Evolutionary conservation across 1,140 invertebrate genomes (phyloP).

Genomic region (Leptinotarsa defecta): DNA sequence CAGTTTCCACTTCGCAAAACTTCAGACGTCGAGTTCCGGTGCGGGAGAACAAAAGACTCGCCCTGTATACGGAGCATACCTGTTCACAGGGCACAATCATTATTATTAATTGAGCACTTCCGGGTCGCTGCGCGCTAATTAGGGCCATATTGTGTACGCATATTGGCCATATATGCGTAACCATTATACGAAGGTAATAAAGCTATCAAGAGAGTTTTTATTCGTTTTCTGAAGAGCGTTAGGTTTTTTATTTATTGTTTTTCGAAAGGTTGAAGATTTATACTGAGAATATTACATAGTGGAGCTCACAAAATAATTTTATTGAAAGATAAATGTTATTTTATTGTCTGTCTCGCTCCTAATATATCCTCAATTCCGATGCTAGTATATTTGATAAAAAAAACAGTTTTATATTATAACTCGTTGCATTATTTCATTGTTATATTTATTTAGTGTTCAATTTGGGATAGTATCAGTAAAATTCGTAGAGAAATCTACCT

Average conservation of each 20-base stretch:
- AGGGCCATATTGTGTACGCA: conserved; percentile 26
- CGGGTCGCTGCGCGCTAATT: conserved; percentile 22
- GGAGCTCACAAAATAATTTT: too few relatives aligned
- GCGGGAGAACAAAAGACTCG: neutral
- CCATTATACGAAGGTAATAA: conserved; percentile 25
- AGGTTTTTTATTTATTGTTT: conserved; percentile 15
- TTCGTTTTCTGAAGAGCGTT: neutral
- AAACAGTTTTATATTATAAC: too few relatives aligned
- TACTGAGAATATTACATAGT: too few relatives aligned
- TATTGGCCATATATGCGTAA: conserved; percentile 25
- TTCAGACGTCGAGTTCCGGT: neutral
- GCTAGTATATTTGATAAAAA: too few relatives aligned
- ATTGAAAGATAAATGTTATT: too few relatives aligned
- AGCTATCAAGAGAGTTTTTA: conserved; percentile 17
- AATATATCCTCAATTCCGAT: too few relatives aligned
- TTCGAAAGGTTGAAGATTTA: neutral
- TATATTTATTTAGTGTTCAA: too few relatives aligned
- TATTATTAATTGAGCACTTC: conserved; percentile 27
- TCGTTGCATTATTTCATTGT: too few relatives aligned
- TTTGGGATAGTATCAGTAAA: too few relatives aligned
- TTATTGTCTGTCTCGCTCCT: too few relatives aligned
- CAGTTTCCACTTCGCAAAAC: too few relatives aligned
- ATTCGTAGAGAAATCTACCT: too few relatives aligned
- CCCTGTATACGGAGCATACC: neutral
- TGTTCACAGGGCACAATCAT: conserved; percentile 21